Evolutionary conservation across 2,888 invertebrate species (phyloP).

Genomic region (Leptarthrus brevirostris): DNA sequence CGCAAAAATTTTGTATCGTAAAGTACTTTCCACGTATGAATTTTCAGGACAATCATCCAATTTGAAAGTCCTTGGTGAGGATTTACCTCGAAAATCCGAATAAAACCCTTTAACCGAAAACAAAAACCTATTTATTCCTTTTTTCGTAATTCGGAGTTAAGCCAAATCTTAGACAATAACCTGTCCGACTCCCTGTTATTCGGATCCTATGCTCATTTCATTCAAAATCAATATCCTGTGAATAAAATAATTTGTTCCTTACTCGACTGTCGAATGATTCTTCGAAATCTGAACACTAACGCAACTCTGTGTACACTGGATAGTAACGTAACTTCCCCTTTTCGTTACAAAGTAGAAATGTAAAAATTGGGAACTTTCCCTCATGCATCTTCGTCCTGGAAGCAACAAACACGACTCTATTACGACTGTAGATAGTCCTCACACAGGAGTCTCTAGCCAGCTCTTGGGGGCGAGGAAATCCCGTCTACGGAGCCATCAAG

Average conservation of each 20-base stretch:
- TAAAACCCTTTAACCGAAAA: too few relatives aligned
- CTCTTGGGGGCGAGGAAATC: neutral
- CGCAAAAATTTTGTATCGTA: too few relatives aligned
- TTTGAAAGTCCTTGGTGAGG: too few relatives aligned
- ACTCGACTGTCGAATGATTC: neutral
- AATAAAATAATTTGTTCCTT: neutral
- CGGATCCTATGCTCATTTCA: neutral
- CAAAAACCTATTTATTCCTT: too few relatives aligned
- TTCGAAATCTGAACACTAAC: conserved; percentile 5
- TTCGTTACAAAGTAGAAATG: conserved; percentile 9
- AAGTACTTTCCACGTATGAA: too few relatives aligned
- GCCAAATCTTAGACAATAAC: neutral
- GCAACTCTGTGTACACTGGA: neutral
- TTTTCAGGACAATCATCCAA: too few relatives aligned
- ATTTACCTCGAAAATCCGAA: too few relatives aligned
- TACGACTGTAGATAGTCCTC: neutral
- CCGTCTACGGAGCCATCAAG: conserved; percentile 5
- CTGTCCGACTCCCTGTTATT: neutral
- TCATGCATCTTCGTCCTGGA: conserved; percentile 23
- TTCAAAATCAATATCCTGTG: conserved; percentile 23
- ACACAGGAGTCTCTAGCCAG: neutral
- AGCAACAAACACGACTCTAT: neutral
- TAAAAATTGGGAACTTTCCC: conserved; percentile 19
- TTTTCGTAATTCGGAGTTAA: too few relatives aligned
- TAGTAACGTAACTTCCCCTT: conserved; percentile 33